Conservation (phyloP, 2,113 vertebrate genomes). For the Onychorhynchus coronatus region DNA sequence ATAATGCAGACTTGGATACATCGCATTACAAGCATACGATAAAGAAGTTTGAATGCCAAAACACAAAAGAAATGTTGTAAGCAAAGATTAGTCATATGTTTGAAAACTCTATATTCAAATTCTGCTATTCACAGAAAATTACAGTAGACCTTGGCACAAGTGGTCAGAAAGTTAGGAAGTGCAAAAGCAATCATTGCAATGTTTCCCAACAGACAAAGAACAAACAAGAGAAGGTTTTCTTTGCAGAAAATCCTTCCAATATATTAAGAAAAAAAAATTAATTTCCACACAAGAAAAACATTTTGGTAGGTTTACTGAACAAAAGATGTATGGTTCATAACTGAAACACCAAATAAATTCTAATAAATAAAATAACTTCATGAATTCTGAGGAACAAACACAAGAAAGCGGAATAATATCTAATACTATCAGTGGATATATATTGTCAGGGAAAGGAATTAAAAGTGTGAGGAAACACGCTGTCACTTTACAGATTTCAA, state of each 20-base stretch:
- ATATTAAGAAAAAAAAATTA: neutral
- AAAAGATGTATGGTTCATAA: neutral
- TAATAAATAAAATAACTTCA: neutral
- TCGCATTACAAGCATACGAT: neutral
- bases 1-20: neutral
- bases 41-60: conserved; percentile 32
- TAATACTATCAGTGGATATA: neutral
- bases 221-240: neutral
- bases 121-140: conserved; percentile 4
- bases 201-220: neutral
- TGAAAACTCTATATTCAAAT: conserved; percentile 32
- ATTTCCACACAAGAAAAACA: neutral
- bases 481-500: neutral
- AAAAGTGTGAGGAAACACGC: neutral
- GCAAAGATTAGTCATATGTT: conserved; percentile 28
- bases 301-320: neutral
- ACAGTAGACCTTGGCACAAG: neutral
- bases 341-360: neutral
- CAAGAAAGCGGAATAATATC: neutral
- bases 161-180: neutral
- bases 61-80: conserved; percentile 24
- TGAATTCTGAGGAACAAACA: neutral
- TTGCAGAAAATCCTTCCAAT: neutral
- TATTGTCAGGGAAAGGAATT: neutral
- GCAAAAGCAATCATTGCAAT: neutral